A percentile compares a stretch with the other conserved stretches of the same genome.
Conservation (phyloP, 30 jellyfish, hydroid and myxozoan species). For the Clytia hemisphaerica region DNA sequence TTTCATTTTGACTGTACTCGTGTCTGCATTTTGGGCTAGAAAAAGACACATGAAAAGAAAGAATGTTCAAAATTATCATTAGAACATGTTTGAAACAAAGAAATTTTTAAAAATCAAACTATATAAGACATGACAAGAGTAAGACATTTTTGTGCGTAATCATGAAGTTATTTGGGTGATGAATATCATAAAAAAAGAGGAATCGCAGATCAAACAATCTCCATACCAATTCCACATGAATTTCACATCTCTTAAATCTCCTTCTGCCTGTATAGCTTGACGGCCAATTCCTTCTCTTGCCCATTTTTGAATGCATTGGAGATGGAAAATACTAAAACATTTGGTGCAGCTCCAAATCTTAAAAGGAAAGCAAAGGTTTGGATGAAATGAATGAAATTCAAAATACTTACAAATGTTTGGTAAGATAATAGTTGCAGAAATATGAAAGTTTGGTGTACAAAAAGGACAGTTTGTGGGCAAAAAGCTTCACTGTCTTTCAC, state of each 20-base stretch:
- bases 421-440: too few relatives aligned
- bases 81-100: neutral
- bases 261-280: constrained; percentile 37
- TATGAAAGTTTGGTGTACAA: too few relatives aligned
- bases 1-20: constrained; percentile 51
- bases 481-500: too few relatives aligned
- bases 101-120: neutral
- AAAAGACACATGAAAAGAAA: neutral
- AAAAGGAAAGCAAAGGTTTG: neutral
- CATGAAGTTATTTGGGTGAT: neutral
- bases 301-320: constrained; percentile 92
- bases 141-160: neutral
- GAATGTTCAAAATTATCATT: too few relatives aligned
- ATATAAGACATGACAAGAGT: neutral
- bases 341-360: constrained; percentile 81
- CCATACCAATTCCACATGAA: constrained; percentile 69
- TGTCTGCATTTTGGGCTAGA: constrained; percentile 88
- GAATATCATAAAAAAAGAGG: neutral
- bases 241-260: constrained; percentile 17
- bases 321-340: constrained; percentile 73
- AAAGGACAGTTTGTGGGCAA: too few relatives aligned
- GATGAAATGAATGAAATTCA: too few relatives aligned
- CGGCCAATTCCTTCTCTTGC: constrained; percentile 68
- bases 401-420: too few relatives aligned
- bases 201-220: neutral